A percentile compares a stretch with the other conserved stretches of the same genome.
Conservation (phyloP, 1,140 invertebrate genomes). For the Bilobella aurantiaca region DNA sequence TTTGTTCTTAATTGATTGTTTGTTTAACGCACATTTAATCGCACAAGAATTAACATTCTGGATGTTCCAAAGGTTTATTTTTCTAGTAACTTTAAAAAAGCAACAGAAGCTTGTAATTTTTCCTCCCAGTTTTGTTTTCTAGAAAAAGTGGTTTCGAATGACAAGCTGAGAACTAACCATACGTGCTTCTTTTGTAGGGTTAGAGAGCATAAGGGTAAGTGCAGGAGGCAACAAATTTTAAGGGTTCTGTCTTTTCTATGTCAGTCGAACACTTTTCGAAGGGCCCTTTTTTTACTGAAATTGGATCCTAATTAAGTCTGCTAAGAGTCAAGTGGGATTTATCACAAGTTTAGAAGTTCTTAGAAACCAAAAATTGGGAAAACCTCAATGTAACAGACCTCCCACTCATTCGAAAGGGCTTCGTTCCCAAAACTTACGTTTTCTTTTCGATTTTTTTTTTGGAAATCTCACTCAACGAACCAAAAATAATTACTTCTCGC, state of each 20-base stretch:
- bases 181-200: too few species aligned
- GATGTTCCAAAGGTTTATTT: too few species aligned
- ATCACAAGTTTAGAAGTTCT: not conserved
- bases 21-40: too few species aligned
- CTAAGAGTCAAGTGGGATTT: slow-evolving; percentile 3
- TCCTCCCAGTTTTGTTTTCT: too few species aligned
- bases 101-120: too few species aligned
- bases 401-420: not conserved
- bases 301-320: slow-evolving; percentile 4
- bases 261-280: not conserved
- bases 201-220: too few species aligned
- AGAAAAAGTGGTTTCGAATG: too few species aligned
- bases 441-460: not conserved
- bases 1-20: too few species aligned
- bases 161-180: too few species aligned
- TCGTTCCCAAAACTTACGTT: not conserved
- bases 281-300: not conserved
- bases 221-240: not conserved
- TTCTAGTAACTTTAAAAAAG: too few species aligned
- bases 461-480: slow-evolving; percentile 1
- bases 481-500: not conserved
- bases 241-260: not conserved
- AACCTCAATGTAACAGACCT: not conserved
- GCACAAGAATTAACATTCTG: too few species aligned
- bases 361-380: not conserved